Conservation (phyloP, 2,888 invertebrate genomes). For the Limnephilus auricula region DNA sequence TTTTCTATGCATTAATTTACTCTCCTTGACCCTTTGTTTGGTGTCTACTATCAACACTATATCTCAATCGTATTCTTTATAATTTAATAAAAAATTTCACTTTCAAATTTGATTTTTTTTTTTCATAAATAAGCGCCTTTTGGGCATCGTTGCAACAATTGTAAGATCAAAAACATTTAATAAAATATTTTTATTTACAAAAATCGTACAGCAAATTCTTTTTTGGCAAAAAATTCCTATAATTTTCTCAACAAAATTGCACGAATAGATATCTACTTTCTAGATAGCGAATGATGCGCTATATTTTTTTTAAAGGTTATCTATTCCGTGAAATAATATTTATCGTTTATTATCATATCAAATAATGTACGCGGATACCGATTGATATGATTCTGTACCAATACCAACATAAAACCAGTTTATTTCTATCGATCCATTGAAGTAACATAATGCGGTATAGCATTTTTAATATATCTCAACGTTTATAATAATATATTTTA, state of each 20-base stretch:
- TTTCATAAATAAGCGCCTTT: too few species aligned
- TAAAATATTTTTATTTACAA: neutral
- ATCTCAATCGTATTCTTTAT: too few species aligned
- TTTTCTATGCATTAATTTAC: too few species aligned
- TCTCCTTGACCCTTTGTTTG: too few species aligned
- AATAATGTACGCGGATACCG: constrained; percentile 7
- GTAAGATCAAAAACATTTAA: too few species aligned
- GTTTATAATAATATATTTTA: neutral
- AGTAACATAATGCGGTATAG: neutral
- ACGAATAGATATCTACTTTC: neutral
- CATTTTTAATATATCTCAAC: neutral
- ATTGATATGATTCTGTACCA: neutral
- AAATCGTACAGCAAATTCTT: neutral
- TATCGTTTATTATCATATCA: constrained; percentile 23
- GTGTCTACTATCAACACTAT: too few species aligned
- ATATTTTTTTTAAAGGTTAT: constrained; percentile 8
- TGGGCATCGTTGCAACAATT: too few species aligned
- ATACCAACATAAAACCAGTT: neutral
- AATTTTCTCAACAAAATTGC: neutral
- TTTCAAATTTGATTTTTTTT: too few species aligned
- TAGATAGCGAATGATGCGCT: constrained; percentile 6
- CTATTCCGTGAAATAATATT: constrained; percentile 21
- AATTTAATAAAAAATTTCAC: too few species aligned
- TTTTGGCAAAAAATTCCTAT: neutral
- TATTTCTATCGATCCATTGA: neutral